Base-by-base conservation (phyloP, 2,888 invertebrate species). In the Clunio marinus region DNA sequence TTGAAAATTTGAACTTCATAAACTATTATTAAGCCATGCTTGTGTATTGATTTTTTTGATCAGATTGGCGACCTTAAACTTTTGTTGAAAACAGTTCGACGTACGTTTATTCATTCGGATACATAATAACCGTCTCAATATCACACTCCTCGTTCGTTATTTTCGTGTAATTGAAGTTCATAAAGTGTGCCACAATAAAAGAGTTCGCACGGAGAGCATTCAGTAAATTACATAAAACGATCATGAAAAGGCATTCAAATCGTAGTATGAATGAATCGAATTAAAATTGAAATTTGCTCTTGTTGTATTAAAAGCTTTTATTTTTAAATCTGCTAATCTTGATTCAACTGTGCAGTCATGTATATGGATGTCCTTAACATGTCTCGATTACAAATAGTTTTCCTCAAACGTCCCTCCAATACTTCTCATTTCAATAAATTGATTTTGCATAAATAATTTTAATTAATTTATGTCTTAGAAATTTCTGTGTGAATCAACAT, bases 41-140 rank as follows among this genome's bases (percentile, higher is more conserved):
- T 10, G 41, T 10, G 41, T 5, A 41, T 41, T n/a, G n/a, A n/a
- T n/a, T n/a, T n/a, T n/a, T n/a, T n/a, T n/a, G n/a, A n/a, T n/a
- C 41, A 41, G 41, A n/a, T 41, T n/a, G 41, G 2, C 41, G 41
- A 41, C 41, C 41, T 41, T 41, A 41, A 41, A 41, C 41, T 41
- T 41, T 41, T 41, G 41, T 41, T 41, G 10, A 41, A 41, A 41
- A n/a, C 41, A 15, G 41, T 41, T n/a, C n/a, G n/a, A n/a, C n/a
- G n/a, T n/a, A n/a, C n/a, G n/a, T n/a, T n/a, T n/a, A n/a, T n/a
- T 41, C 41, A 41, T 5, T 41, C 41, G n/a, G 41, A 41, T 5
- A 41, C 41, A 41, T 41, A 41, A 41, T 41, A 41, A 41, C 41
- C 41, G 41, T 41, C 41, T 41, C 41, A 41, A 41, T 41, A 41